Conservation (phyloP, 2,888 invertebrate genomes). For the Capitulum mitella region DNA sequence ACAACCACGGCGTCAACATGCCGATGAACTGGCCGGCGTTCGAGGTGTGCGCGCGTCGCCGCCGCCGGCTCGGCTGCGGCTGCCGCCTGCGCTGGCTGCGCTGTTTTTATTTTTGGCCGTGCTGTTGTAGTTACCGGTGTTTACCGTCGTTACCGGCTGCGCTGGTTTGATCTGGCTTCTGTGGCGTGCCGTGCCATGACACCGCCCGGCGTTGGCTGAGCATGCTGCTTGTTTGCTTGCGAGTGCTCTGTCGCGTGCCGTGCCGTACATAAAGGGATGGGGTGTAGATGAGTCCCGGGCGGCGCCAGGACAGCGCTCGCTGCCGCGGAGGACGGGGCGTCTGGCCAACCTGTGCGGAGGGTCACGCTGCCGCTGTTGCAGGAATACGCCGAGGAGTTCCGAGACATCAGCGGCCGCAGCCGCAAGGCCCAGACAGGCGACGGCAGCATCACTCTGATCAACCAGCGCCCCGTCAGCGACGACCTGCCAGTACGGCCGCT, state of each 20-base stretch:
- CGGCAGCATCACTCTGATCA: conserved; percentile 87
- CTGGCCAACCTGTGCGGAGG: not conserved
- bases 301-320: not conserved
- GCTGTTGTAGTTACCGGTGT: too few relatives aligned
- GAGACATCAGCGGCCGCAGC: conserved; percentile 60
- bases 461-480: conserved; percentile 90
- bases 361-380: conserved; percentile 44
- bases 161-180: too few relatives aligned
- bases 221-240: too few relatives aligned
- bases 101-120: not conserved
- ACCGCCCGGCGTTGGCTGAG: too few relatives aligned
- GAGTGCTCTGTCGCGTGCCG: not conserved
- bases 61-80: not conserved
- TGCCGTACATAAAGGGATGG: not conserved
- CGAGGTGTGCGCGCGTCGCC: conserved; percentile 62
- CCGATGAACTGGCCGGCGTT: conserved; percentile 99
- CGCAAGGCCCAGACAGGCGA: conserved; percentile 86
- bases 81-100: not conserved
- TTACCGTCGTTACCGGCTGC: too few relatives aligned
- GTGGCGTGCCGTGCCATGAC: too few relatives aligned
- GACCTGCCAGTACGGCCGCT: conserved; percentile 58
- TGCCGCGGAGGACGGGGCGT: not conserved
- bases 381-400: conserved; percentile 96
- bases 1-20: conserved; percentile 96
- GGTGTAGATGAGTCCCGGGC: not conserved